A percentile compares a stretch with the other conserved stretches of the same genome.
Evolutionary conservation across 2,797 vertebrate species (phyloP).

Genomic region (Bradypodion pumilum): DNA sequence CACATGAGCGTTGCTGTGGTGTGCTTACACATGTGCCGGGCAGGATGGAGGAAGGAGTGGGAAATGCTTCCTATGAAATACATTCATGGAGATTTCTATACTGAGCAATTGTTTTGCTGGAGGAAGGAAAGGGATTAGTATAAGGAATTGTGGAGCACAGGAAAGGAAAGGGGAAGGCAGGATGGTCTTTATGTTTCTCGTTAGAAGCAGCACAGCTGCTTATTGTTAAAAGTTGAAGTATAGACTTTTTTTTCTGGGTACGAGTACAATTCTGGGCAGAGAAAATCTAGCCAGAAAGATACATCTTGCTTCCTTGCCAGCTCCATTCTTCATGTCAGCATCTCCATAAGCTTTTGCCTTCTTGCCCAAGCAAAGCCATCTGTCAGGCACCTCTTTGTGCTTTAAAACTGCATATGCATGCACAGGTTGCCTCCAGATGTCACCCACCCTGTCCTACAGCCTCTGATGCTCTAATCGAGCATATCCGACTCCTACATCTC

Average conservation of each 20-base stretch:
- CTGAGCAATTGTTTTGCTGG: conserved; percentile 69
- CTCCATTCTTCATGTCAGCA: neutral
- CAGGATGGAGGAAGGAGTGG: conserved; percentile 53
- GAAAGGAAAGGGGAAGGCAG: conserved; percentile 71
- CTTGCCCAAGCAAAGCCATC: neutral
- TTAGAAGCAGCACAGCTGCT: conserved; percentile 65
- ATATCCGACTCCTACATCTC: neutral
- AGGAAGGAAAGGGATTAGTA: conserved; percentile 75
- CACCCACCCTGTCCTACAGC: conserved; percentile 10
- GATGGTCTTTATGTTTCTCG: conserved; percentile 73
- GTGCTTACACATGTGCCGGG: conserved; percentile 40
- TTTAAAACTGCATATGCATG: neutral
- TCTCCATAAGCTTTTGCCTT: neutral
- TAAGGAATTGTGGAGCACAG: conserved; percentile 69
- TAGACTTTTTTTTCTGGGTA: conserved; percentile 44
- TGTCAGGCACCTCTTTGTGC: conserved; percentile 37
- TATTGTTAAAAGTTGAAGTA: conserved; percentile 55
- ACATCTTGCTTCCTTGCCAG: neutral
- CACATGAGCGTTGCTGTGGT: conserved; percentile 8
- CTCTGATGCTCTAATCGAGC: neutral
- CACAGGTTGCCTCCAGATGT: conserved; percentile 8
- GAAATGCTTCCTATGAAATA: conserved; percentile 70
- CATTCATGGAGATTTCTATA: conserved; percentile 72
- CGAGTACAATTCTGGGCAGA: neutral
- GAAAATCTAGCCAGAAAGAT: neutral